Base-by-base conservation (phyloP, 1,140 invertebrate genomes). In the Littorina saxatilis region DNA sequence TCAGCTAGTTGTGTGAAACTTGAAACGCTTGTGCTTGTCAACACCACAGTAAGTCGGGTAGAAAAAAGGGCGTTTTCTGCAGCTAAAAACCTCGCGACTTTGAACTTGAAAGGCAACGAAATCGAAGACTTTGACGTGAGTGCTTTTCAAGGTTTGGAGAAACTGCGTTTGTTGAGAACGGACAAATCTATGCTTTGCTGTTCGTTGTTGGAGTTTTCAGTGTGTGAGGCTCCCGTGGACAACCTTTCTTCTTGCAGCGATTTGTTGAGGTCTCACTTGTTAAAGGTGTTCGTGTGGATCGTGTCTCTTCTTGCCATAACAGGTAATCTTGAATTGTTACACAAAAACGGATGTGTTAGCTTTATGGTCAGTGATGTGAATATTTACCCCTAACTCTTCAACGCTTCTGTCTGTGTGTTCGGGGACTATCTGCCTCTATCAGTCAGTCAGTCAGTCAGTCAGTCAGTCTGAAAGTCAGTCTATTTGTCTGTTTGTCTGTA, bases 181-280 rank as follows among this genome's bases (percentile, higher is more conserved):
- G 83, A 86, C 32, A 78, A 73, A 5, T 84, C 73, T 55, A 79
- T 39, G 37, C 43, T 87, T 9, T 87, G 86, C 78, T 87, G 86
- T 78, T 35, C 58, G 1, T 74, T 70, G 17, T 58, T 70, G 43
- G 55, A 17, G 43, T 37, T 32, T 55, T 55, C 85, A 32, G 81
- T 82, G 2, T 87, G 86, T 73, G 32, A 70, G 20, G 80, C 84
- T 3, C 82, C 80, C 4, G 15, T 37, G 15, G 85, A 83, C 47
- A 74, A 82, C 52, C 70, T 87, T 43, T 86, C 84, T 15, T 86
- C 86, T 11, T 87, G 86, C 52, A 55, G 55, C 4, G 79, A 87
- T 55, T 43, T 87, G 32, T 78, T 87, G 72, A 40, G 72, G 23
- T 73, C 77, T 23, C 43, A 75, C 35, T 27, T 80, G 27, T 74